Percentiles rank a stretch among this genome's conserved stretches.
phyloP scores from a whole-genome alignment of 2,797 vertebrate species.

The Enoplosus armatus region DNA sequence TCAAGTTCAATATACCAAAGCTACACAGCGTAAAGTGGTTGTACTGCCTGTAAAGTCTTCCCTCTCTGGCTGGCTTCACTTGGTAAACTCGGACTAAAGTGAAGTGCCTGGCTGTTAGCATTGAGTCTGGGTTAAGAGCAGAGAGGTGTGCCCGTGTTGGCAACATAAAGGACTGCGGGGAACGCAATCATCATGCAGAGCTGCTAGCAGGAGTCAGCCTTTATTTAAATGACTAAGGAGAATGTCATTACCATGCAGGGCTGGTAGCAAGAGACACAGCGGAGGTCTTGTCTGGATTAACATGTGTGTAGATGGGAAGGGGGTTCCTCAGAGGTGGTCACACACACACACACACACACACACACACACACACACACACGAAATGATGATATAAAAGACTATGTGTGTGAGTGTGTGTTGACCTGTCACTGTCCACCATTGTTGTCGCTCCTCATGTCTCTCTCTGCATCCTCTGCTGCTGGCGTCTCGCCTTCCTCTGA shows the following conservation, averaged over 20 bases:
- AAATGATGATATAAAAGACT: neutral
- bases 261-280: constrained; percentile 11
- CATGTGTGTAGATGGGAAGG: constrained; percentile 20
- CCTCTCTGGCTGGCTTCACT: constrained; percentile 10
- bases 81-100: constrained; percentile 1
- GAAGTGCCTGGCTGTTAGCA: constrained; percentile 14
- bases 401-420: neutral
- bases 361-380: constrained; percentile 3
- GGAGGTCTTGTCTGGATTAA: constrained; percentile 42
- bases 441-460: constrained; percentile 9
- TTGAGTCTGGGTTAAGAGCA: constrained; percentile 17
- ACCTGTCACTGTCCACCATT: constrained; percentile 5
- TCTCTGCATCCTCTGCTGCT: neutral
- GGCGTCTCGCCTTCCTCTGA: neutral
- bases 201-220: constrained; percentile 23
- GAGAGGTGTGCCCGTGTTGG: neutral
- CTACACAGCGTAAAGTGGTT: neutral
- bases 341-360: neutral
- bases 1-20: constrained; percentile 4
- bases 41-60: constrained; percentile 7
- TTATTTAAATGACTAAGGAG: constrained; percentile 11
- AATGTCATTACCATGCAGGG: constrained; percentile 30
- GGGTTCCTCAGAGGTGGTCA: constrained; percentile 24
- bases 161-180: constrained; percentile 11
- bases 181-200: constrained; percentile 37